Conservation (phyloP, 2,113 vertebrate genomes). For the Istiophorus platypterus region DNA sequence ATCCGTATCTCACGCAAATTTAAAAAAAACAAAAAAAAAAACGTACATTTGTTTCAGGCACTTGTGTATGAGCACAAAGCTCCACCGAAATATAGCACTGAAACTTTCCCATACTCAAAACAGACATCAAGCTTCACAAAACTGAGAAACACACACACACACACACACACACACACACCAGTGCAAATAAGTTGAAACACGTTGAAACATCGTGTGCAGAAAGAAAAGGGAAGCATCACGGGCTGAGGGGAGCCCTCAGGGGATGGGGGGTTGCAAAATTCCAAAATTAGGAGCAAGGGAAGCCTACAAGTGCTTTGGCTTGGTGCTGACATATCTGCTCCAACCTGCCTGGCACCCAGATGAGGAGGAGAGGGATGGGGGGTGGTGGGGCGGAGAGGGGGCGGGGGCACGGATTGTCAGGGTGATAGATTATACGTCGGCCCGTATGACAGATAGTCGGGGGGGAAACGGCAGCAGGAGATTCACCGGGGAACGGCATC, state of each 20-base stretch:
- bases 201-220: neutral
- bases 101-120: neutral
- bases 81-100: neutral
- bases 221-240: conserved; percentile 1
- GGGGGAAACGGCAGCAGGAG: conserved; percentile 54
- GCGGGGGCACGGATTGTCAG: conserved; percentile 45
- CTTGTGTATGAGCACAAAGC: too few relatives aligned
- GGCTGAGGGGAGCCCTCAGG: conserved; percentile 3
- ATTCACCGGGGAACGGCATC: conserved; percentile 59
- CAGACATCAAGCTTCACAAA: neutral
- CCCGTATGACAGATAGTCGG: conserved; percentile 60
- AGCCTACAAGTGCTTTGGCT: conserved; percentile 33
- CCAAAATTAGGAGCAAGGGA: conserved; percentile 5
- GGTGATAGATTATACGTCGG: conserved; percentile 69
- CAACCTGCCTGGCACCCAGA: conserved; percentile 1
- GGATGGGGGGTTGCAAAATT: neutral
- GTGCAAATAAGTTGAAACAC: neutral
- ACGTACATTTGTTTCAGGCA: neutral
- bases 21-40: too few relatives aligned
- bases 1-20: neutral
- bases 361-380: neutral
- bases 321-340: conserved; percentile 17
- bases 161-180: neutral
- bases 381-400: neutral
- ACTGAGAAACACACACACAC: neutral